Base-by-base conservation (phyloP, 2,113 vertebrate species). In the Crotalus viridis region DNA sequence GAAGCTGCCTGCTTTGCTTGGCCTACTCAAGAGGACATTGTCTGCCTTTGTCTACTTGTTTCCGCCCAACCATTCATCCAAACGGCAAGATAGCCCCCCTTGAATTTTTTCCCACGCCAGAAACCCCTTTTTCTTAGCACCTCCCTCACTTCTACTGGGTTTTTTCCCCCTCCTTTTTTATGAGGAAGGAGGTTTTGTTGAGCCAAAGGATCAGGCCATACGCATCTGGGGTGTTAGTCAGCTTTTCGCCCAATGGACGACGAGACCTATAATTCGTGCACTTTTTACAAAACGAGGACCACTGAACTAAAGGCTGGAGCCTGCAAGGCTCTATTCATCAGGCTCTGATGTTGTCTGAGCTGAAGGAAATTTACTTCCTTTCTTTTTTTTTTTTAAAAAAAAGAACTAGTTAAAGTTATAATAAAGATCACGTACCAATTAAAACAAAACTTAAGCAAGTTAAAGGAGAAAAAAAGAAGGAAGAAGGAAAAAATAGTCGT, bases 21-120 rank as follows among this genome's bases (percentile, higher is more conserved):
- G 28, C 13, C 92, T 86, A 93, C 86, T 93, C 92, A 93, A 24
- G 12, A 21, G 19, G 22, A 7, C 86, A 10, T 89, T 61, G 85
- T 69, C 52, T 22, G 39, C 61, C 39, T 91, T 89, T 93, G 86
- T 91, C 26, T n/a, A 1, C 64, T 92, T 2, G 8, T 39, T 88
- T 54, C 86, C 59, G 33, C 59, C 59, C 52, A 85, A 64, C 51
- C 86, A 33, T 56, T 91, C 43, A 26, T 3, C 59, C 1, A 51
- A 33, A 48, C 19, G 10, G 24, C 69, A 46, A 89, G 43, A 51
- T 28, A 59, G 48, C 26, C 57, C 90, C 90, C 52, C 28, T 46
- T 33, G 54, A 85, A 24, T 43, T 64, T 46, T 64, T 85, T 85
- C 86, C 92, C 92, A 93, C 12, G 92, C 88, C 55, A 59, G 28